Base-by-base conservation (phyloP, 1,140 invertebrate species). In the Dryas iulia region DNA sequence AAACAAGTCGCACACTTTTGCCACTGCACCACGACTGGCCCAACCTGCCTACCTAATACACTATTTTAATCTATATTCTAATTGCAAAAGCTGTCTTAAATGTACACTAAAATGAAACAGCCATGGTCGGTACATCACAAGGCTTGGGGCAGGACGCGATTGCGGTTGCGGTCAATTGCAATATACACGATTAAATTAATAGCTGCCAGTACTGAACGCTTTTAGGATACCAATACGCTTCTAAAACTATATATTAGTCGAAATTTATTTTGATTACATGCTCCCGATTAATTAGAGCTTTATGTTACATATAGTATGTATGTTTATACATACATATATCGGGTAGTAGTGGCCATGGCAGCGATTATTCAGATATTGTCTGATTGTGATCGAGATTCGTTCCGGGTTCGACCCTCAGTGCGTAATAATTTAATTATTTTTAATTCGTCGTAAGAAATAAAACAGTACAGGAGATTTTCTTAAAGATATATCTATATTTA, bases 121-220 rank as follows among this genome's bases (percentile, higher is more conserved):
- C 39, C 7, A 21, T 21, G 8, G 31, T 63, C 28, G 52, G 39
- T 63, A 30, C 61, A 62, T 62, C 39, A 62, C 60, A 54, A 62
- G 60, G 60, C 47, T 65, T 28, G 12, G 24, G 56, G 64, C 33
- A 56, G 62, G 30, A 57, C 62, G 25, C 25, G 61, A 59, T 52
- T 66, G 64, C 33, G 64, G 64, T 66, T 66, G 64, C 26, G 64
- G 64, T 56, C 64, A 56, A 63, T 63, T 63, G 56, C 56, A 66
- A 66, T 66, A 69, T 59, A 61, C 47, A 39, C 30, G 59, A 70
- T 63, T 69, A 64, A 35, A 66, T 71, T 65, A 60, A 65, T 65
- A 66, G 47, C 33, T 63, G 57, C 23, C 52, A 21, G 28, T 26
- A 24, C 53, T 26, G 53, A 56, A 63, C 28, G 61, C 61, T 63